phyloP scores from a whole-genome alignment of 2,113 vertebrate genomes.

The Chaetodon trifascialis region DNA sequence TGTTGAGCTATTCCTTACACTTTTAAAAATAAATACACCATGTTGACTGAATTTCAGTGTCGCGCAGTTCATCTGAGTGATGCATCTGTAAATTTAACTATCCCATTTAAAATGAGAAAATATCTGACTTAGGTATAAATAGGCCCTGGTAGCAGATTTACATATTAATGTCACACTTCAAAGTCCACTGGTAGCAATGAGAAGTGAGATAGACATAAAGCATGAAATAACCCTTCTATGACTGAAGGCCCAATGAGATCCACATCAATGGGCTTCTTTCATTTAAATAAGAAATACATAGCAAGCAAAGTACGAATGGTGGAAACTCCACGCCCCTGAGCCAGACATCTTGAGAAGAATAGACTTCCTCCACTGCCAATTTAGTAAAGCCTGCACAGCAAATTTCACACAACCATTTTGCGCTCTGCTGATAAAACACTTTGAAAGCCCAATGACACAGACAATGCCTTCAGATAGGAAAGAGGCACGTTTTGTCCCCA shows the following conservation, averaged over 20 bases:
- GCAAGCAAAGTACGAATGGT: slow-evolving; percentile 59
- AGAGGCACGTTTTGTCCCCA: slow-evolving; percentile 65
- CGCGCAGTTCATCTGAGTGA: slow-evolving; percentile 9
- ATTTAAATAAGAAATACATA: slow-evolving; percentile 73
- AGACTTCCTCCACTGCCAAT: slow-evolving; percentile 64
- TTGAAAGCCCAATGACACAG: slow-evolving; percentile 74
- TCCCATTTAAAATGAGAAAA: slow-evolving; percentile 20
- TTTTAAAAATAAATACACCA: slow-evolving; percentile 1
- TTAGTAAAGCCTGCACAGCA: slow-evolving; percentile 75
- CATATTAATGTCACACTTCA: slow-evolving; percentile 68
- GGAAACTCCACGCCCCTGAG: slow-evolving; percentile 68
- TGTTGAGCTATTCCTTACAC: not conserved
- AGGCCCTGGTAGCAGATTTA: slow-evolving; percentile 44
- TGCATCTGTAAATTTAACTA: slow-evolving; percentile 22
- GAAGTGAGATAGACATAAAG: slow-evolving; percentile 53
- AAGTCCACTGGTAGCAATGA: slow-evolving; percentile 62
- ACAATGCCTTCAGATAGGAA: slow-evolving; percentile 76
- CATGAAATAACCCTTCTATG: slow-evolving; percentile 59
- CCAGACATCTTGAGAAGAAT: slow-evolving; percentile 78
- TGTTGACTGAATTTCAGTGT: not conserved
- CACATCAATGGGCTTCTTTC: slow-evolving; percentile 70
- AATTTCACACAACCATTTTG: slow-evolving; percentile 80
- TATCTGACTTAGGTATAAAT: slow-evolving; percentile 27
- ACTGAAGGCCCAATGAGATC: slow-evolving; percentile 66
- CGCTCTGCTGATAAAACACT: slow-evolving; percentile 79